Conservation (phyloP, 2,113 vertebrate species). For the Anoplopoma fimbria region DNA sequence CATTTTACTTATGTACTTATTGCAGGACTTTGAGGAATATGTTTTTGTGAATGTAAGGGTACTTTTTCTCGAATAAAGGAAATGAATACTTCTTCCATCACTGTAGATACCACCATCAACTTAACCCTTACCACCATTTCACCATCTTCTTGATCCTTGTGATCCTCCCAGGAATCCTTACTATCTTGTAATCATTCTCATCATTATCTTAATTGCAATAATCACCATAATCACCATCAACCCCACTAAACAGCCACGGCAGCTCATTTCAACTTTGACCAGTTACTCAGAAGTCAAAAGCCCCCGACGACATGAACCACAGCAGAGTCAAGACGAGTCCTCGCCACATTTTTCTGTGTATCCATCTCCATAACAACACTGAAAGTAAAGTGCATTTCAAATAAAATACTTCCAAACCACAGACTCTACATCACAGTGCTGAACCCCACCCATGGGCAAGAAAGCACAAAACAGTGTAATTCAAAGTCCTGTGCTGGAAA, state of each 20-base stretch:
- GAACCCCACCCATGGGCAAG: constrained; percentile 60
- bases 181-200: constrained; percentile 1
- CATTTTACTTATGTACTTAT: not conserved
- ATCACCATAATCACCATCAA: constrained; percentile 15
- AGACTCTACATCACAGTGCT: constrained; percentile 31
- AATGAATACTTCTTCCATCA: not conserved
- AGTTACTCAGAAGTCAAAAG: constrained; percentile 23
- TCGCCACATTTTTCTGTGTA: constrained; percentile 5
- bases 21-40: not conserved
- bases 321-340: not conserved
- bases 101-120: not conserved
- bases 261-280: constrained; percentile 2
- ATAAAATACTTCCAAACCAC: constrained; percentile 56
- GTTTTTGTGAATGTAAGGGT: too few relatives aligned
- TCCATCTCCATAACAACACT: constrained; percentile 55
- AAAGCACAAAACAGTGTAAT: constrained; percentile 41
- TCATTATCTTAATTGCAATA: constrained; percentile 28
- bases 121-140: not conserved
- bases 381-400: constrained; percentile 34
- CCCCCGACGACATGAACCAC: constrained; percentile 5
- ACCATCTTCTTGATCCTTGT: not conserved
- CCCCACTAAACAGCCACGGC: not conserved
- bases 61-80: too few relatives aligned
- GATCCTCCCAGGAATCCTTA: not conserved
- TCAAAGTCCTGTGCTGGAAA: constrained; percentile 30